A percentile compares a stretch with the other conserved stretches of the same genome.
phyloP scores from a whole-genome alignment of 2,888 invertebrate species.

The Monochamus alternatus region DNA sequence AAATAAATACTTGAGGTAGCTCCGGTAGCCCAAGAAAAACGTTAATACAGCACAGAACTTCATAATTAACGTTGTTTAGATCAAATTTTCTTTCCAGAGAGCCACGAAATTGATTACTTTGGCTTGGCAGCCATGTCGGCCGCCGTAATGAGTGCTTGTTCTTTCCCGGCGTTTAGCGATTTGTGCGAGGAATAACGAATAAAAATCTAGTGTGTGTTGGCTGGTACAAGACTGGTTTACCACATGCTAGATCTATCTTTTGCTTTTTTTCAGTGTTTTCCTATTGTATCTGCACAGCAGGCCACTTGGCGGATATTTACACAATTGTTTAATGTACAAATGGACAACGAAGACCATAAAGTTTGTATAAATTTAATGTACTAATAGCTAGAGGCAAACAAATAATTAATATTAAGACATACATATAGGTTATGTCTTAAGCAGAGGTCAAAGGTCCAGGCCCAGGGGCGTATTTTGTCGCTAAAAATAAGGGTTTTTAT shows the following conservation, averaged over 20 bases:
- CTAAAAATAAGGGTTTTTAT: too few species aligned
- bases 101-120: constrained; percentile 36
- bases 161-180: background rate
- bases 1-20: constrained; percentile 42
- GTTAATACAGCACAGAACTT: constrained; percentile 40
- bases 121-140: constrained; percentile 28
- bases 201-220: background rate
- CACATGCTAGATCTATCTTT: background rate
- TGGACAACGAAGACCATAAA: too few species aligned
- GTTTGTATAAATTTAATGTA: too few species aligned
- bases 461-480: too few species aligned
- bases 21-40: constrained; percentile 30
- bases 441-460: too few species aligned
- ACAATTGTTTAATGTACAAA: too few species aligned
- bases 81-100: constrained; percentile 33
- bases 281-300: too few species aligned
- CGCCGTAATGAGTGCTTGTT: constrained; percentile 18
- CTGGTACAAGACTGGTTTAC: background rate
- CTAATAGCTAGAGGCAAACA: too few species aligned
- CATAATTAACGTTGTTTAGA: constrained; percentile 43
- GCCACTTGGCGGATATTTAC: too few species aligned
- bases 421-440: too few species aligned
- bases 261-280: too few species aligned
- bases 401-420: too few species aligned
- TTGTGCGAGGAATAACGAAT: constrained; percentile 20